A percentile compares a stretch with the other conserved stretches of the same genome.
These are phyloP conservation scores for Hemiscyllium ocellatum DNA, from an alignment of 2,113 vertebrate genomes.

Conservation along the genomic window DNA sequence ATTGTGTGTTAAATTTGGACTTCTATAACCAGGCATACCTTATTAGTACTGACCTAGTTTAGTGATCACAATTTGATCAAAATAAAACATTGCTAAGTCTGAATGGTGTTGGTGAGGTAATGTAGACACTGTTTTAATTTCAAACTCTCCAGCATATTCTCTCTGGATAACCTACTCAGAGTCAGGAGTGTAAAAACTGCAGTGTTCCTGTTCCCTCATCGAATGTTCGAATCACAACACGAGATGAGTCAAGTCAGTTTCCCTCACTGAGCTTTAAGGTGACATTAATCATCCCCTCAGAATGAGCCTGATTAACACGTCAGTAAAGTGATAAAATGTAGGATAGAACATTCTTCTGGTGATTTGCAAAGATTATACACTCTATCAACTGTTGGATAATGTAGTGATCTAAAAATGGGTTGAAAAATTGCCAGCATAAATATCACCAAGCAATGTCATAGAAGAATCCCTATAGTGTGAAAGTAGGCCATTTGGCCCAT, in stretches of 20 bases:
- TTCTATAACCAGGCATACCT: not conserved
- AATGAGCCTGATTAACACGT: not conserved
- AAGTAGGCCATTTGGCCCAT: too few relatives aligned
- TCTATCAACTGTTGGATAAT: not conserved
- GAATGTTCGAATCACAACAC: not conserved
- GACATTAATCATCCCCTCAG: not conserved
- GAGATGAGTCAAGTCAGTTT: not conserved
- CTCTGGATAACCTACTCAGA: not conserved
- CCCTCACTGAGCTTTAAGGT: not conserved
- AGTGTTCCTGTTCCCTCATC: not conserved
- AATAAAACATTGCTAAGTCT: not conserved
- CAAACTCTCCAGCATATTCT: not conserved
- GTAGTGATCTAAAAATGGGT: too few relatives aligned
- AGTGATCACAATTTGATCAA: not conserved
- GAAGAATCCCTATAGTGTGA: too few relatives aligned
- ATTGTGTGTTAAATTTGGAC: not conserved
- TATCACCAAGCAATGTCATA: too few relatives aligned
- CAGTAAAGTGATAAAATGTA: not conserved
- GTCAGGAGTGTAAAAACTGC: not conserved
- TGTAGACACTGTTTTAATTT: not conserved
- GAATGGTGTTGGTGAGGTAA: not conserved
- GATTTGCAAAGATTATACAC: not conserved
- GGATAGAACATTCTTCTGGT: not conserved
- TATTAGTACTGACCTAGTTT: not conserved
- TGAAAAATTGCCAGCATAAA: too few relatives aligned